Evolutionary conservation across 2,113 vertebrate species (phyloP).

Genomic region (Gasterosteus aculeatus): DNA sequence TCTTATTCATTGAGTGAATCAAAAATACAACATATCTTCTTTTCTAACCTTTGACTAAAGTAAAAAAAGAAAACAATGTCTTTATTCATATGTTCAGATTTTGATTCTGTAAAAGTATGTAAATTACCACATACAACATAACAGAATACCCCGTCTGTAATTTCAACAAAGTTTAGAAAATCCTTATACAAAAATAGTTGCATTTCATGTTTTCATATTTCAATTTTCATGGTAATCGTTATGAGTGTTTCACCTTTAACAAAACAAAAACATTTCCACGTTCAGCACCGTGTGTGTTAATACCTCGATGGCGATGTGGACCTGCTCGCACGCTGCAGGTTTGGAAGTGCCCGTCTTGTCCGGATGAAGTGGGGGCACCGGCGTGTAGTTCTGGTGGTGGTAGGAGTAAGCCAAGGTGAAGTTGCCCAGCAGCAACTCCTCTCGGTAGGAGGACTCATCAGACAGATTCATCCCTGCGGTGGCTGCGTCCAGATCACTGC

Average conservation of each 20-base stretch:
- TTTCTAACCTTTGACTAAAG: no score
- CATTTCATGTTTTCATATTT: neutral
- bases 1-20: no score
- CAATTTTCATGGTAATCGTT: neutral
- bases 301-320: constrained; percentile 85
- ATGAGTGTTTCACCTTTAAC: neutral
- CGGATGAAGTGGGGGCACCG: constrained; percentile 31
- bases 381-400: constrained; percentile 61
- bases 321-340: constrained; percentile 83
- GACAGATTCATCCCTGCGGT: constrained; percentile 64
- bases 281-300: neutral
- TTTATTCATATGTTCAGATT: neutral
- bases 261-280: neutral
- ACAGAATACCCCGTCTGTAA: no score
- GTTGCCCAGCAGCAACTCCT: constrained; percentile 55
- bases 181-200: no score
- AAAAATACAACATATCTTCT: no score
- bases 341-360: constrained; percentile 55
- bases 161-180: no score
- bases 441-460: constrained; percentile 34
- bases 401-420: constrained; percentile 51
- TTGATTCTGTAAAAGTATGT: neutral
- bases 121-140: neutral
- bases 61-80: neutral
- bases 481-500: constrained; percentile 38